Evolutionary conservation across 2,797 vertebrate genomes (phyloP), one percentile per base, ranked within the genome.

Genomic region (Spea hammondii): DNA sequence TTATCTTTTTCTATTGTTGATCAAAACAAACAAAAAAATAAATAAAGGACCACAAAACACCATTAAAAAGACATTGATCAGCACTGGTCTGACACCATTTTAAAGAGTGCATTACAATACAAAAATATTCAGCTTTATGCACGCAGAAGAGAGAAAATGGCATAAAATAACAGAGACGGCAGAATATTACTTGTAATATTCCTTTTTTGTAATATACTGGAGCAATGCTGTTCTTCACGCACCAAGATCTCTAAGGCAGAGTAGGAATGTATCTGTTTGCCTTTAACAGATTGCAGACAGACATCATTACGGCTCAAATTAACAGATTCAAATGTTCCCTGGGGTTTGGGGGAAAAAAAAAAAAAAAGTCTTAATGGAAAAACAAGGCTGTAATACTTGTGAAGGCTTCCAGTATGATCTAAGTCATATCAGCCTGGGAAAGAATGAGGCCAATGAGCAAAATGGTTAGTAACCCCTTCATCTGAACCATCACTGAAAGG

Each of bases 251-350:
- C 55, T 2, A 17, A 62, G 7, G 7, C 14, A 32, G 59, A 2
- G 59, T 17, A 46, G 64, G 64, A 65, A 65, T 47, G 64, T 47
- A 62, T 14, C 32, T 11, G 32, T 11, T 65, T 65, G 44, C 3
- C 45, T 65, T 65, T 45, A 17, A 45, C 45, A 65, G 14, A 45
- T 13, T 13, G 32, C 6, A 65, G 32, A 65, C 44, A 65, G 32
- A 65, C 7, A 12, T 46, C 64, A 46, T 65, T 46, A 65, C 45
- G 11, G 64, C 44, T 8, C 44, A 47, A 65, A 65, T 45, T 46
- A 65, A 65, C 64, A 65, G 44, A 47, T 47, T 65, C 32, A 65
- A 11, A 65, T 47, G 6, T 64, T 64, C 55, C 55, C 55, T 59
- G 55, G 55, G 55, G 8, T 59, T 59, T 5, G 12, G 8, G n/a